Conservation (phyloP, 1,140 invertebrate species). For the Aphelenchoides fujianensis region DNA sequence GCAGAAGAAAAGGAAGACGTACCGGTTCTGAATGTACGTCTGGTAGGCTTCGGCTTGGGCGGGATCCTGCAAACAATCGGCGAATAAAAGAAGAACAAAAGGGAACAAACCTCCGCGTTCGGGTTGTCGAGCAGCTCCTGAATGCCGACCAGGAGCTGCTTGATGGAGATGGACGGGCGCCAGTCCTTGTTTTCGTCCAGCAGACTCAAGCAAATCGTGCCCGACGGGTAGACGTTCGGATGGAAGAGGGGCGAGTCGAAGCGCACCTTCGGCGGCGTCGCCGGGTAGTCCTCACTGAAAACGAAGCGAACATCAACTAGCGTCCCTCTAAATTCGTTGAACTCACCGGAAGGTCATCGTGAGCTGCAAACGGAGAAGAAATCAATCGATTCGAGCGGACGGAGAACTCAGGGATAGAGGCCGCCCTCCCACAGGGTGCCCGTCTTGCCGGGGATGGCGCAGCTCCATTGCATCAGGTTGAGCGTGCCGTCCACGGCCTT, state of each 20-base stretch:
- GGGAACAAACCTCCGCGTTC: constrained; percentile 67
- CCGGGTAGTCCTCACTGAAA: constrained; percentile 99
- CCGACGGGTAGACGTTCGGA: constrained; percentile 97
- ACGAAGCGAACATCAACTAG: neutral
- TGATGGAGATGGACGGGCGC: constrained; percentile 94
- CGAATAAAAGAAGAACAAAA: neutral
- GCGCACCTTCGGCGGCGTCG: constrained; percentile 98
- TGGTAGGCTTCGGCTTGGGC: constrained; percentile 99
- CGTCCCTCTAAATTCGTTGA: neutral
- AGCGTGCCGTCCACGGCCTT: constrained; percentile 92
- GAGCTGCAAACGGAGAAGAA: constrained; percentile 65
- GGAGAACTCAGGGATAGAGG: constrained; percentile 75
- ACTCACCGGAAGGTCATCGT: constrained; percentile 74
- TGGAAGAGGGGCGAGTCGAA: constrained; percentile 99
- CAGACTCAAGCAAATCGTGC: constrained; percentile 93
- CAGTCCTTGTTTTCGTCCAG: constrained; percentile 99
- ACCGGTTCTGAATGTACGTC: constrained; percentile 75
- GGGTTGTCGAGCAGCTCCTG: constrained; percentile 97
- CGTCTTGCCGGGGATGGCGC: constrained; percentile 98
- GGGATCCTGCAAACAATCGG: constrained; percentile 83
- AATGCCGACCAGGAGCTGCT: constrained; percentile 96
- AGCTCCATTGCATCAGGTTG: constrained; percentile 99
- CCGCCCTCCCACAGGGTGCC: constrained; percentile 95
- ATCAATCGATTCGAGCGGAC: constrained; percentile 11
- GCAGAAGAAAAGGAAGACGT: neutral